Conservation (phyloP, 2,888 invertebrate genomes). For the Lacanobia wlatinum region DNA sequence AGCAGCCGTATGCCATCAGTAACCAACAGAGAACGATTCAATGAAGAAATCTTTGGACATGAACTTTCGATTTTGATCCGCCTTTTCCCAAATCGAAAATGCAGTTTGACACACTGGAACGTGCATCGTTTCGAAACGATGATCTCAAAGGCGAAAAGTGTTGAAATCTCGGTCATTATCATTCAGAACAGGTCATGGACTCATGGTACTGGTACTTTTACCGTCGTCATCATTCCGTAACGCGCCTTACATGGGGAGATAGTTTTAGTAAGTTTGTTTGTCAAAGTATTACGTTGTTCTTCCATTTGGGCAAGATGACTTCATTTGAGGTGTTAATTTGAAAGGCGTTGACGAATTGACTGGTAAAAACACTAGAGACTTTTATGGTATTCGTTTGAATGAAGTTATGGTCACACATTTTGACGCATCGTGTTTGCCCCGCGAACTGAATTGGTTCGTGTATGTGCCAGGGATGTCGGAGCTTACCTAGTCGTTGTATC, state of each 20-base stretch:
- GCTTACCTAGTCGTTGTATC: not conserved
- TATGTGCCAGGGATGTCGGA: not conserved
- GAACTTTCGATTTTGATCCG: constrained; percentile 56
- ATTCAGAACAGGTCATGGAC: constrained; percentile 63
- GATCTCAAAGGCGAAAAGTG: constrained; percentile 75
- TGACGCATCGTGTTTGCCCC: not conserved
- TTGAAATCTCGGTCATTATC: constrained; percentile 71
- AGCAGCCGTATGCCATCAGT: not conserved
- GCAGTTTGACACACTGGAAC: constrained; percentile 48
- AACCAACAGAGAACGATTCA: not conserved
- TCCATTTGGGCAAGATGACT: constrained; percentile 58
- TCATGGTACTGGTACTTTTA: constrained; percentile 60
- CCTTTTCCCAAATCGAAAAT: constrained; percentile 54
- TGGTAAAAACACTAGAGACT: constrained; percentile 27
- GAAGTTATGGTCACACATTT: constrained; percentile 14
- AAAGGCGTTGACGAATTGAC: constrained; percentile 27
- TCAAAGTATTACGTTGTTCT: constrained; percentile 60
- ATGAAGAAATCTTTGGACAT: not conserved
- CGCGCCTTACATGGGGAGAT: constrained; percentile 56
- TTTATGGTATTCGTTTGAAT: constrained; percentile 31
- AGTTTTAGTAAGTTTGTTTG: constrained; percentile 64
- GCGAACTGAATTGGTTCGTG: not conserved
- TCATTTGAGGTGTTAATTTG: constrained; percentile 54
- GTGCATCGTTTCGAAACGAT: constrained; percentile 66
- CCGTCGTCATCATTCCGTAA: constrained; percentile 47